Evolutionary conservation across 1,140 invertebrate genomes (phyloP), one percentile per base, ranked within the genome.

Genomic region (Drosophila teissieri): DNA sequence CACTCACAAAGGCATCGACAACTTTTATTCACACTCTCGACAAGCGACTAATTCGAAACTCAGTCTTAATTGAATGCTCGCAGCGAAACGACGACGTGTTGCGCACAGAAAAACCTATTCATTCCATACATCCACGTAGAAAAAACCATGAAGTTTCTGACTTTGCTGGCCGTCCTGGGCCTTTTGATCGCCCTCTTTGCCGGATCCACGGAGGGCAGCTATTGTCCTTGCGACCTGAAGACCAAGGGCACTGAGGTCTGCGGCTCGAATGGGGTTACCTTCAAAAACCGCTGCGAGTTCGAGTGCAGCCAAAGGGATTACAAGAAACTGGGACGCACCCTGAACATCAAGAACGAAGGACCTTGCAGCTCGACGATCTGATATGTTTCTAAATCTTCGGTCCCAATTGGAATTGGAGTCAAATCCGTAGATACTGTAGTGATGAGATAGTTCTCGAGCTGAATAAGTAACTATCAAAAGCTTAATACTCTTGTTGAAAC

Each of bases 241-340:
- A 70, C 24, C 3, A 65, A 80, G 22, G 84, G 84, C 49, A 70
- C 54, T 2, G 39, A 79, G 58, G 51, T 92, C n/a, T 92, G 91
- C 48, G 91, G 72, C 57, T 63, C 82, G 3, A 92, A 92, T 64
- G 82, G 88, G 3, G 72, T 91, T 6, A 92, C 91, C 51, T 92
- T 77, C 39, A 68, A 77, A 6, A 92, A 90, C 74, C 88, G 88
- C 40, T 92, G 91, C 55, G 91, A 92, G 55, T 92, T 92, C 40
- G 85, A 91, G 56, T 92, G 91, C 36, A 85, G 85, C 0, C 91
- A 91, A 52, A 62, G 78, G 14, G 88, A 92, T 0, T 80, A 80
- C 48, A 81, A 54, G 53, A 75, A 67, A 48, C 57, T 92, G 14
- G 75, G 82, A 46, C 79, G 85, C 0, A 52, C 5, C 2, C 49